Evolutionary conservation across 2,888 invertebrate genomes (phyloP).

Genomic region (Chloromyia formosa): DNA sequence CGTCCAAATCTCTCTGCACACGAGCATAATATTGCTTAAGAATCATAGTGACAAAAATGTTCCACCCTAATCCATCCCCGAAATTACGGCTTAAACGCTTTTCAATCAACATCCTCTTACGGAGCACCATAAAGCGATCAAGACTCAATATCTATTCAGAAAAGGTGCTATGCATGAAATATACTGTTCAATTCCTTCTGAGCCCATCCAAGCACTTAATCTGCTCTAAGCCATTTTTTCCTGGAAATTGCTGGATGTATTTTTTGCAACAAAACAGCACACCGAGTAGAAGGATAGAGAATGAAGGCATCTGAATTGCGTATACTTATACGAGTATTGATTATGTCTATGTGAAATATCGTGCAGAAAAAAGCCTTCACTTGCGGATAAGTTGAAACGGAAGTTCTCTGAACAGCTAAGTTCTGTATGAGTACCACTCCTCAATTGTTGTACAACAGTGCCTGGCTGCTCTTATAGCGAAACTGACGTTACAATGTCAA

Average conservation of each 20-base stretch:
- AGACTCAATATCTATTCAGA: slow-evolving; percentile 3
- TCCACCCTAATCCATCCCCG: neutral
- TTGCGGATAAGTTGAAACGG: too few relatives aligned
- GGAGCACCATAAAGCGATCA: neutral
- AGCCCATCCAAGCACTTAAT: neutral
- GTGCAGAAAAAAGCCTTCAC: too few relatives aligned
- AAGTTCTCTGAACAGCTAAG: too few relatives aligned
- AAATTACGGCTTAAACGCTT: neutral
- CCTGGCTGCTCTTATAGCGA: too few relatives aligned
- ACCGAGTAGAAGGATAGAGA: neutral
- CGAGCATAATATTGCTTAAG: neutral
- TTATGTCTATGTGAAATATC: too few relatives aligned
- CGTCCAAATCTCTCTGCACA: too few relatives aligned
- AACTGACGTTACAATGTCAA: too few relatives aligned
- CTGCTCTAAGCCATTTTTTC: neutral
- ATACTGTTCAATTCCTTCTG: neutral
- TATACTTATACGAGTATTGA: too few relatives aligned
- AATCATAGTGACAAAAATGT: neutral
- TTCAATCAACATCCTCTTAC: neutral
- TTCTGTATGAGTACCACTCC: too few relatives aligned
- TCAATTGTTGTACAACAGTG: too few relatives aligned
- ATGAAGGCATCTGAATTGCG: too few relatives aligned
- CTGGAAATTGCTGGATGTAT: too few relatives aligned
- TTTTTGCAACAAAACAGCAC: neutral
- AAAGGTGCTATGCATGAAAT: slow-evolving; percentile 6